Conservation (phyloP, 2,888 invertebrate species). For the Drosophila mimica region DNA sequence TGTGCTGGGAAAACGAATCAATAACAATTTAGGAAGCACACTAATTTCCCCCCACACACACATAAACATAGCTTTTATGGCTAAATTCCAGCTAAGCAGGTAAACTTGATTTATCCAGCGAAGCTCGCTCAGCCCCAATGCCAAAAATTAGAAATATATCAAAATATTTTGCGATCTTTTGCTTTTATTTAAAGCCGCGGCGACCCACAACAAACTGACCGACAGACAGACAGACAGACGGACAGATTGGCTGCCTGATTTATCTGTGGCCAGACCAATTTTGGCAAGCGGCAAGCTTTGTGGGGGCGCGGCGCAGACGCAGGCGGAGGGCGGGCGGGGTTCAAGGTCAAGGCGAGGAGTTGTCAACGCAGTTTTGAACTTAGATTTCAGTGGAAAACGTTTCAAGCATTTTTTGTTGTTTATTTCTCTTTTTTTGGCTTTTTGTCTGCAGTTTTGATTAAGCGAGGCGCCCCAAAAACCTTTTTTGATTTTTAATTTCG, state of each 20-base stretch:
- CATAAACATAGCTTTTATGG: slow-evolving; percentile 31
- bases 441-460: slow-evolving; percentile 74
- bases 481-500: slow-evolving; percentile 64
- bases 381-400: slow-evolving; percentile 71
- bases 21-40: slow-evolving; percentile 72
- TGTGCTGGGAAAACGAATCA: slow-evolving; percentile 77
- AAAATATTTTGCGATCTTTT: slow-evolving; percentile 55
- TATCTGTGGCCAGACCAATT: slow-evolving; percentile 68
- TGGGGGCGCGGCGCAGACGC: neutral
- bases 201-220: neutral
- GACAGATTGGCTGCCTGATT: slow-evolving; percentile 51
- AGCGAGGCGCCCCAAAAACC: slow-evolving; percentile 64
- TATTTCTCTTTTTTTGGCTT: slow-evolving; percentile 8
- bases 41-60: slow-evolving; percentile 56
- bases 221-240: neutral
- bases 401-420: slow-evolving; percentile 32
- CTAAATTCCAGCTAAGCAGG: slow-evolving; percentile 67
- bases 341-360: slow-evolving; percentile 74
- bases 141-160: slow-evolving; percentile 73
- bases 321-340: neutral
- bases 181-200: slow-evolving; percentile 37
- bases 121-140: slow-evolving; percentile 30
- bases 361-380: slow-evolving; percentile 69
- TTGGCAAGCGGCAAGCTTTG: slow-evolving; percentile 51
- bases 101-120: slow-evolving; percentile 45